Evolutionary conservation across 1,140 invertebrate genomes (phyloP).

Genomic region (Neuroterus valhalla): DNA sequence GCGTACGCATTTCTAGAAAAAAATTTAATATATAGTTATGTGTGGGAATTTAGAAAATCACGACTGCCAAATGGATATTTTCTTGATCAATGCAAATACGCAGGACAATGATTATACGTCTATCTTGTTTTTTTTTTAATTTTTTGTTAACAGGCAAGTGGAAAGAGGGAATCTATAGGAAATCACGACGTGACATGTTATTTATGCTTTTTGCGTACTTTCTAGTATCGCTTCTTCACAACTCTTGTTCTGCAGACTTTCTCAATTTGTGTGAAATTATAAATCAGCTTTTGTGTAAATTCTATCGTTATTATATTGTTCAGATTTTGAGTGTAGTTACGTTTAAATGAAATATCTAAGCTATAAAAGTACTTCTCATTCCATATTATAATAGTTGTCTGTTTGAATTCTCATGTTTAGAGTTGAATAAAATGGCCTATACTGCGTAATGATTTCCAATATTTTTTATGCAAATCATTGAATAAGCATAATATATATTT

Average conservation of each 20-base stretch:
- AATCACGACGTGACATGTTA: conserved; percentile 27
- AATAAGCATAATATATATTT: too few species aligned
- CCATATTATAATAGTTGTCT: too few species aligned
- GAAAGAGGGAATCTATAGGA: conserved; percentile 7
- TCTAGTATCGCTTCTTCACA: background rate
- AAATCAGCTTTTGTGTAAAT: conserved; percentile 4
- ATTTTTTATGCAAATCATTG: too few species aligned
- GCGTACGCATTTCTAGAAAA: background rate
- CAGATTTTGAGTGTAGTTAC: too few species aligned
- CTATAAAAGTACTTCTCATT: too few species aligned
- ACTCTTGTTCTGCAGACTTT: conserved; percentile 9
- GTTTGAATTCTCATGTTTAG: too few species aligned
- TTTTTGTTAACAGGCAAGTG: background rate
- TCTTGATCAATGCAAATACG: conserved; percentile 6
- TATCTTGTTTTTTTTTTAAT: background rate
- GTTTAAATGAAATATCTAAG: too few species aligned
- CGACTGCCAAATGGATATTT: conserved; percentile 3
- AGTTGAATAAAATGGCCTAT: too few species aligned
- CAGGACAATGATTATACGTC: conserved; percentile 28
- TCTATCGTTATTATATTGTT: too few species aligned
- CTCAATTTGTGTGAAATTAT: conserved; percentile 29
- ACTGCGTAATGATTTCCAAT: too few species aligned
- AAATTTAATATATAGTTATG: conserved; percentile 8
- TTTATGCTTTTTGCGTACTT: conserved; percentile 29
- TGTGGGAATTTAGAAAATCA: background rate